Evolutionary conservation across 2,797 vertebrate genomes (phyloP), one percentile per base, ranked within the genome.

Genomic region (Chrysocyon brachyurus): DNA sequence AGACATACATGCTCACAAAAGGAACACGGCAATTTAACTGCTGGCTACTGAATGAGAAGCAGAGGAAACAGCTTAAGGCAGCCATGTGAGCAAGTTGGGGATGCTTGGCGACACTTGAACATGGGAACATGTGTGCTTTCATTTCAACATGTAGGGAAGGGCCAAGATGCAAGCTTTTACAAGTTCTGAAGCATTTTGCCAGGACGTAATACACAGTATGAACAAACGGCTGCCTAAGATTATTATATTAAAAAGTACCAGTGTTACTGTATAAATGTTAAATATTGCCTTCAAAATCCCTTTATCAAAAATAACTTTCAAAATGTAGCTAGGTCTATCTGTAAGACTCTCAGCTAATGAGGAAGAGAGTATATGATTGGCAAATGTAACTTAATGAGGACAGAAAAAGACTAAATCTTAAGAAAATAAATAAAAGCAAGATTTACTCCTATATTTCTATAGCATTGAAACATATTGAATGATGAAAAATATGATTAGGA

Each of bases 151-250:
- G 87, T 3, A 89, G 52, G 82, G 63, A 93, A 94, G 89, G 91
- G 96, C 97, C 96, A 98, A 96, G 12, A 96, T 10, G 36, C 49
- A 63, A 77, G 89, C 33, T 72, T 95, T 77, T 56, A 90, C 66
- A 94, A 56, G 83, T 75, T 87, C 92, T 94, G 78, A 86, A 96
- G 97, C 90, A 72, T 36, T 93, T 40, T 97, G 97, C 96, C 97
- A 93, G 94, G 57, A 94, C 57, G 92, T 97, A 95, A 54, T 59
- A 82, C 94, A 85, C 8, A 96, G 75, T 63, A 97, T 9, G 82
- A 81, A 95, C 2, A 2, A 81, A 59, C 2, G 66, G 16, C 90
- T 96, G 96, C 89, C 87, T 82, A 22, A 64, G 78, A 91, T 82
- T 73, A 92, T 72, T 93, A 33, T 59, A 88, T 91, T 86, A 90